phyloP scores from a whole-genome alignment of 2,113 vertebrate species.

The Panthera tigris region DNA sequence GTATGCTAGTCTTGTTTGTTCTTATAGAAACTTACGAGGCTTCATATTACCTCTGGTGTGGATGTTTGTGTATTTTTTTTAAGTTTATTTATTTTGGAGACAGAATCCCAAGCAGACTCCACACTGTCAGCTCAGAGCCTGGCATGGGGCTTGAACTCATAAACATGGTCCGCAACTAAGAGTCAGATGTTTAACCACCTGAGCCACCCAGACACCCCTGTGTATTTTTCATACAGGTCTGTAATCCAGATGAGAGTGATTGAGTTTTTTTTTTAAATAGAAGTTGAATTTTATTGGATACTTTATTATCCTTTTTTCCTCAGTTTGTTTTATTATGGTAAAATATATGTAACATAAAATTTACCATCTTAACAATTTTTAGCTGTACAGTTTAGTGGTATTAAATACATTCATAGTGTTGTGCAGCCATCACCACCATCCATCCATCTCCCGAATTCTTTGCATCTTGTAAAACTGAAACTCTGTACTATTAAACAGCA shows the following conservation, averaged over 20 bases:
- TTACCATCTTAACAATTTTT: background rate
- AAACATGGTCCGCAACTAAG: too few relatives aligned
- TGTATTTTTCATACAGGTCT: background rate
- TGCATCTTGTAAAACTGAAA: background rate
- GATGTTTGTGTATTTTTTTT: background rate
- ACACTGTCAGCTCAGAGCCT: too few relatives aligned
- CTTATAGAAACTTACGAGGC: background rate
- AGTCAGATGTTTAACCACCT: too few relatives aligned
- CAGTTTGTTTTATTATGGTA: background rate
- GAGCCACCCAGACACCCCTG: too few relatives aligned
- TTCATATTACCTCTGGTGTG: background rate
- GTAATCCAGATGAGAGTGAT: background rate
- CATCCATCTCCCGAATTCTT: background rate
- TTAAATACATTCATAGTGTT: background rate
- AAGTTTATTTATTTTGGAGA: too few relatives aligned
- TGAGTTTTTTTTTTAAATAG: background rate
- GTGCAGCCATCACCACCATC: background rate
- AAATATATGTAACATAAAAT: background rate
- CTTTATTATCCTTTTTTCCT: background rate
- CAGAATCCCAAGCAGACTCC: too few relatives aligned
- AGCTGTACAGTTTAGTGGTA: background rate
- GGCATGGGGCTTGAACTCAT: too few relatives aligned
- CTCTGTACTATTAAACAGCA: background rate
- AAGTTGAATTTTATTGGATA: background rate
- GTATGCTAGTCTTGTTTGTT: slow-evolving; percentile 71